phyloP scores from a whole-genome alignment of 1,140 invertebrate genomes.

The Charaxes varanes region DNA sequence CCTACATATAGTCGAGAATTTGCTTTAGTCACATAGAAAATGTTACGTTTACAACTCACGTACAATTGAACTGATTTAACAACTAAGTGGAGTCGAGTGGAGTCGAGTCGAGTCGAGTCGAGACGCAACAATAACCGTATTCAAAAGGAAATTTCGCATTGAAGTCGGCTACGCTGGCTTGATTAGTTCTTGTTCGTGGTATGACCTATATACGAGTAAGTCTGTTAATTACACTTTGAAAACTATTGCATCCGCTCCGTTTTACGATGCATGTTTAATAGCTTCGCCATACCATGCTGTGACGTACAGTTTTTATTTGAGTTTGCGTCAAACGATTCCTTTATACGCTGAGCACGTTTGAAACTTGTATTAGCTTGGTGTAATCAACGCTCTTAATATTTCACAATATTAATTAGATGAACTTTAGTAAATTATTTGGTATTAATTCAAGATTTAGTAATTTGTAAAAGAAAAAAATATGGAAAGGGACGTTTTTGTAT shows the following conservation, averaged over 20 bases:
- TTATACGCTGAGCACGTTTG: neutral
- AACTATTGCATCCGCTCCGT: conserved; percentile 9
- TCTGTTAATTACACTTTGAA: conserved; percentile 16
- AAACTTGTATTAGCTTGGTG: no score
- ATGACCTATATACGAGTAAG: conserved; percentile 17
- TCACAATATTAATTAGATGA: no score
- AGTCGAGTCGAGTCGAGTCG: no score
- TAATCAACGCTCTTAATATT: neutral
- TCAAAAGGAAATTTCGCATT: conserved; percentile 40
- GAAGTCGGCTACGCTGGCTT: conserved; percentile 37
- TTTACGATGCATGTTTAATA: conserved; percentile 16
- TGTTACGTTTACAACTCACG: no score
- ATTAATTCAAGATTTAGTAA: no score
- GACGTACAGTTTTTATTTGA: conserved; percentile 8
- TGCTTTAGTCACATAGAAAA: no score
- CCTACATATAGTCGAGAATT: no score
- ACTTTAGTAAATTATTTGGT: no score
- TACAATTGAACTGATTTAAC: no score
- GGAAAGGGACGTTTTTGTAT: no score
- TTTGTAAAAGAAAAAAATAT: no score
- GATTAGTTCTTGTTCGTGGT: conserved; percentile 30
- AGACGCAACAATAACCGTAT: conserved; percentile 20
- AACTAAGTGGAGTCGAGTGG: no score
- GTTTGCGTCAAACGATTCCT: neutral
- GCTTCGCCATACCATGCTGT: conserved; percentile 5